Base-by-base conservation (phyloP, 2,888 invertebrate species). In the Pandemis cinnamomeana region DNA sequence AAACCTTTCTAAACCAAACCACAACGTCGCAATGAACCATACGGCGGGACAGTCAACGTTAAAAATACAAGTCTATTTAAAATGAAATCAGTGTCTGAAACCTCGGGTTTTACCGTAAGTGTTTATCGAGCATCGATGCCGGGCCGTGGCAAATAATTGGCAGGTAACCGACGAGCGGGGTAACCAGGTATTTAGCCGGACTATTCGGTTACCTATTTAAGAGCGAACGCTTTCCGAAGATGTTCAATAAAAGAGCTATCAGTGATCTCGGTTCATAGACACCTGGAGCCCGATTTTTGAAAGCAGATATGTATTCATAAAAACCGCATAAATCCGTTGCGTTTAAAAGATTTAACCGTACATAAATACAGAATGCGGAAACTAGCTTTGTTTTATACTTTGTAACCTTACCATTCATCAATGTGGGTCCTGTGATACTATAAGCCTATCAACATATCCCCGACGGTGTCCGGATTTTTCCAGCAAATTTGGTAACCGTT, bases 181-280 rank as follows among this genome's bases (percentile, higher is more conserved):
- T 78, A 75, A 63, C 78, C 75, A 7, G 75, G 78, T 76, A 78
- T 81, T 76, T 53, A 62, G 0, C 7, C 41, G 46, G 46, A 46
- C 46, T 46, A 11, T 46, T 44, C 10, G 4, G 11, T 46, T 10
- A 46, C 3, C 10, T 11, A 46, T 11, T 46, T 46, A 46, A 46
- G 7, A 44, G 44, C 44, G 44, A 44, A 44, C 8, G 44, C 44
- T 7, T 44, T 7, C 44, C 44, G 27, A 36, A 36, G 27, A 36
- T 36, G 2, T 36, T 36, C 2, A 36, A 36, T 36, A 36, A 36
- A 36, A 36, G 2, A 36, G 7, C 8, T 7, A 7, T 44, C 44
- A 44, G 44, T 44, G 8, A 44, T 44, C 44, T 7, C 44, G 7
- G 44, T 7, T 8, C 44, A 2, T 44, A 2, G 44, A 8, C 44